Evolutionary conservation across 2,888 invertebrate genomes (phyloP).

Genomic region (Nomada hirtipes): DNA sequence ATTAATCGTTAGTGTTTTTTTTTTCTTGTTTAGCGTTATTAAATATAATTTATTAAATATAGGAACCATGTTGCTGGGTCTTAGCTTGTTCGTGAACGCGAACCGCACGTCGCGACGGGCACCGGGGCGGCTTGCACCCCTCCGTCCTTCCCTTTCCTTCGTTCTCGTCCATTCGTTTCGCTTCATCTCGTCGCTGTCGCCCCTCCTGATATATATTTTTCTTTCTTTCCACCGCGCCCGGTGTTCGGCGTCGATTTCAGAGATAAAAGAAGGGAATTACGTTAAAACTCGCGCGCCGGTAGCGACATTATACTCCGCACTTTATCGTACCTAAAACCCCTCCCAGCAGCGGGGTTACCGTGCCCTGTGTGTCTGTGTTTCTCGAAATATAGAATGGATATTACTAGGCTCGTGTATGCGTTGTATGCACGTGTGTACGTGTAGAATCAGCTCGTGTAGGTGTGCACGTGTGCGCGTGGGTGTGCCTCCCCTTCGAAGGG

Average conservation of each 20-base stretch:
- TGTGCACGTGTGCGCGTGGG: constrained; percentile 34
- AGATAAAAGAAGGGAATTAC: constrained; percentile 29
- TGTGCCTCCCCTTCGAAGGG: constrained; percentile 1
- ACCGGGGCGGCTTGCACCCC: constrained; percentile 37
- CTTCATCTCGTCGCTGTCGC: not conserved
- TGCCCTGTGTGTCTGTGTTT: constrained; percentile 39
- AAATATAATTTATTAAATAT: constrained; percentile 83
- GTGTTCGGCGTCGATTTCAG: too few relatives aligned
- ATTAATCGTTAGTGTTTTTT: constrained; percentile 68
- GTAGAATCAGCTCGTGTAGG: constrained; percentile 30
- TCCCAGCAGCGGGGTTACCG: constrained; percentile 57
- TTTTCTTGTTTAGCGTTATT: constrained; percentile 76
- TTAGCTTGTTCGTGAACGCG: constrained; percentile 68
- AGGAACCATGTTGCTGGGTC: constrained; percentile 84
- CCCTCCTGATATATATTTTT: not conserved
- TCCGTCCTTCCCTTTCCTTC: not conserved
- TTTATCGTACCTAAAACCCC: constrained; percentile 35
- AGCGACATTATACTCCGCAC: constrained; percentile 6
- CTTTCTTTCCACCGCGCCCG: not conserved
- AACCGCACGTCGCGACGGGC: constrained; percentile 58
- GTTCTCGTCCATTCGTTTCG: not conserved
- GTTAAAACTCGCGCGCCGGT: constrained; percentile 39
- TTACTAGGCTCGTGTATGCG: constrained; percentile 32
- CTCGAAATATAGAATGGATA: constrained; percentile 28
- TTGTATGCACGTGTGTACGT: constrained; percentile 23